A percentile compares a stretch with the other conserved stretches of the same genome.
Conservation (phyloP, 2,888 invertebrate genomes). For the Lomographa bimaculata region DNA sequence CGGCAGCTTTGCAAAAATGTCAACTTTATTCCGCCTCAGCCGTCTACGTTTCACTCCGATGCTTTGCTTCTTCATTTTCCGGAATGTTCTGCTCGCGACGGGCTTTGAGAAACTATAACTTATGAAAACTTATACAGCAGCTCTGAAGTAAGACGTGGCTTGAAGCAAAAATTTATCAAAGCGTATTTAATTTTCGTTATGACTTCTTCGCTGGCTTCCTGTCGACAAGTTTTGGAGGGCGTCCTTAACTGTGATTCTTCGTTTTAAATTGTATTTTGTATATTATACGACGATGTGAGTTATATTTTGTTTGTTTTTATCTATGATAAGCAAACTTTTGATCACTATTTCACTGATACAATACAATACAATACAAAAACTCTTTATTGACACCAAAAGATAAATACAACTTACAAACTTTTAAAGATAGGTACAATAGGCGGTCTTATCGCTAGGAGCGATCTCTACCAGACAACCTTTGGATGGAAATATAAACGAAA, state of each 20-base stretch:
- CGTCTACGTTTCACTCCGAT: slow-evolving; percentile 74
- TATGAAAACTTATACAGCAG: slow-evolving; percentile 76
- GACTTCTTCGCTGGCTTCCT: slow-evolving; percentile 59
- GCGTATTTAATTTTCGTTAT: slow-evolving; percentile 81
- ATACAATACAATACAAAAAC: too few species aligned
- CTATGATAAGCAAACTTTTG: too few species aligned
- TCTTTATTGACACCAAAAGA: too few species aligned
- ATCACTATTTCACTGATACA: too few species aligned
- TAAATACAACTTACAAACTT: too few species aligned
- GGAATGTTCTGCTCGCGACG: slow-evolving; percentile 76
- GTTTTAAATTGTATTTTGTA: too few species aligned
- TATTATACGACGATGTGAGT: too few species aligned
- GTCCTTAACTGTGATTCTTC: slow-evolving; percentile 1
- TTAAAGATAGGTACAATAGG: too few species aligned
- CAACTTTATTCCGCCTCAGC: slow-evolving; percentile 82
- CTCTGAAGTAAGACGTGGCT: slow-evolving; percentile 76
- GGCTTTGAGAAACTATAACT: slow-evolving; percentile 82
- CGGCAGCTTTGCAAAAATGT: slow-evolving; percentile 83
- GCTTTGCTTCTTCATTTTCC: slow-evolving; percentile 79
- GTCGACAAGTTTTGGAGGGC: slow-evolving; percentile 16
- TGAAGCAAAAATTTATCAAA: slow-evolving; percentile 77
- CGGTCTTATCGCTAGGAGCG: too few species aligned
- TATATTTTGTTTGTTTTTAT: too few species aligned
- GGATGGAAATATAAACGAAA: too few species aligned
- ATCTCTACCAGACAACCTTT: too few species aligned